phyloP scores from a whole-genome alignment of 2,888 invertebrate genomes.

The Neoitamus cyanurus region DNA sequence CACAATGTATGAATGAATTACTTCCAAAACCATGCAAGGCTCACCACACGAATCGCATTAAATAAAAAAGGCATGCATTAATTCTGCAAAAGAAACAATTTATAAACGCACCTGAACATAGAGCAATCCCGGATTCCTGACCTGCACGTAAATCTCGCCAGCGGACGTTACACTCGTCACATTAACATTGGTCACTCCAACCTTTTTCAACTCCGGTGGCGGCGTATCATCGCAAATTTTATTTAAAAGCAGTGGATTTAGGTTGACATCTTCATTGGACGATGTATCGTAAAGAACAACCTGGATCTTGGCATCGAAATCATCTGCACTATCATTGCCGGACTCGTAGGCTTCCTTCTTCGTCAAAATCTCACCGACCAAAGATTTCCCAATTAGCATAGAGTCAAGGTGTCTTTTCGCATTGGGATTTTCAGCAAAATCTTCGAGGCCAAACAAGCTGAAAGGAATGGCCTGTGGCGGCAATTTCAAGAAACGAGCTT shows the following conservation, averaged over 20 bases:
- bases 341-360: slow-evolving; percentile 58
- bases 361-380: slow-evolving; percentile 70
- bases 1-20: too few species aligned
- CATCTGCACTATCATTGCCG: slow-evolving; percentile 53
- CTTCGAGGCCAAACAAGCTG: slow-evolving; percentile 77
- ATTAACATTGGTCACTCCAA: slow-evolving; percentile 60
- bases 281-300: slow-evolving; percentile 75
- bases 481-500: slow-evolving; percentile 73
- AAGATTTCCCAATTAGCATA: slow-evolving; percentile 68
- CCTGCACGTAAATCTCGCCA: slow-evolving; percentile 63
- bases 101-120: slow-evolving; percentile 60
- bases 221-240: slow-evolving; percentile 67
- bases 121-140: slow-evolving; percentile 60
- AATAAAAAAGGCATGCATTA: too few species aligned
- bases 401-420: slow-evolving; percentile 63
- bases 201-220: slow-evolving; percentile 60
- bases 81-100: background rate
- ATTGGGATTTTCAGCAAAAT: slow-evolving; percentile 67
- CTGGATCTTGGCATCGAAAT: slow-evolving; percentile 61
- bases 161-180: slow-evolving; percentile 62
- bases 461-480: slow-evolving; percentile 81
- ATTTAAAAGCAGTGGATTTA: slow-evolving; percentile 72
- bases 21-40: too few species aligned
- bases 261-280: slow-evolving; percentile 72
- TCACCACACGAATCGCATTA: too few species aligned